These are phyloP conservation scores for Drosophila phalerata DNA, from an alignment of 2,888 invertebrate species.

Conservation along the genomic window DNA sequence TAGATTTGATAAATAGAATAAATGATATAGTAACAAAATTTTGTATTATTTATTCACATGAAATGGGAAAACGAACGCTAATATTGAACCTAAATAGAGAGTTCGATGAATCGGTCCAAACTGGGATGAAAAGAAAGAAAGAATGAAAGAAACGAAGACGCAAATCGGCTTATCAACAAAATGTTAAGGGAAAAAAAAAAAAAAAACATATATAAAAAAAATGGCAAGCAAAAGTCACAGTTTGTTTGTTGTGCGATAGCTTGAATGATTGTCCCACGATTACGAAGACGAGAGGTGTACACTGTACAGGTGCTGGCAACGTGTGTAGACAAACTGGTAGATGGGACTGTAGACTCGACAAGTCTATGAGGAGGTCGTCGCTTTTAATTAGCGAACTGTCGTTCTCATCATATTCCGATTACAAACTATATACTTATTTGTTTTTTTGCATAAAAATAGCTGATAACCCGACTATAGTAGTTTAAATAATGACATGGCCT, in stretches of 20 bases:
- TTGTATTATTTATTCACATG: slow-evolving; percentile 8
- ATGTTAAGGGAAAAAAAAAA: slow-evolving; percentile 28
- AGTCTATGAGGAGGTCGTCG: slow-evolving; percentile 16
- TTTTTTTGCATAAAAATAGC: slow-evolving; percentile 78
- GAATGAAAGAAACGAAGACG: slow-evolving; percentile 46
- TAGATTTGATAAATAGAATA: background rate
- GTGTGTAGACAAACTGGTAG: slow-evolving; percentile 54
- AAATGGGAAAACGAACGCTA: slow-evolving; percentile 38
- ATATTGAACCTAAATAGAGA: slow-evolving; percentile 48
- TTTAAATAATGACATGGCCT: slow-evolving; percentile 24
- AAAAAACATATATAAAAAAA: slow-evolving; percentile 21
- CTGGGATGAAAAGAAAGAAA: slow-evolving; percentile 23
- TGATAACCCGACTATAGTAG: slow-evolving; percentile 28
- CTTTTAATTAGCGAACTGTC: slow-evolving; percentile 70
- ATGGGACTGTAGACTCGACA: slow-evolving; percentile 37
- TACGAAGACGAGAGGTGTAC: slow-evolving; percentile 27
- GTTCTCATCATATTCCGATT: slow-evolving; percentile 74
- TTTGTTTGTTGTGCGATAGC: slow-evolving; percentile 66
- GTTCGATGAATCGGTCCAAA: slow-evolving; percentile 12
- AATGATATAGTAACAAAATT: slow-evolving; percentile 19
- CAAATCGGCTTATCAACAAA: slow-evolving; percentile 79
- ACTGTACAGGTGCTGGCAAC: slow-evolving; percentile 69
- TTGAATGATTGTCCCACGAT: slow-evolving; percentile 73
- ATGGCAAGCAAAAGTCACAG: slow-evolving; percentile 63
- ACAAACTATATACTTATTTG: slow-evolving; percentile 74